Base-by-base conservation (phyloP, 2,797 vertebrate genomes). In the Tapirus indicus region DNA sequence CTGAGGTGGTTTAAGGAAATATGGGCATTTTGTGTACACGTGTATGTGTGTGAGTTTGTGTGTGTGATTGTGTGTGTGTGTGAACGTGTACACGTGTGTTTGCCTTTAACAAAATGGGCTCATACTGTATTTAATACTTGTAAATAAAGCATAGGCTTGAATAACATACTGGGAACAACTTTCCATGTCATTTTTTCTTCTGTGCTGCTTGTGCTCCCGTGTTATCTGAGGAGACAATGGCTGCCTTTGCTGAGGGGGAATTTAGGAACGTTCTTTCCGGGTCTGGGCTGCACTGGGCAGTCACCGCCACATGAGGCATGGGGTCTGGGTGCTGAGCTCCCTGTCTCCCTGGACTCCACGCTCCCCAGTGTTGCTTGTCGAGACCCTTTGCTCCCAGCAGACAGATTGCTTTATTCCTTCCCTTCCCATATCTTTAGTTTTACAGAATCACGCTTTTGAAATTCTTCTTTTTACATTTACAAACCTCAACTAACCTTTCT, bases 381-480 rank as follows among this genome's bases (percentile, higher is more conserved):
- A 41, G 56, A 25, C 64, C 2, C 2, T 47, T 38, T 69, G 17
- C 64, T 72, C 9, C 79, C 44, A 69, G 52, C 29, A 69, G 41
- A 21, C 32, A 72, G 44, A 44, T 64, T 38, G 38, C n/a, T 75
- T 74, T 86, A 35, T 78, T 64, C 16, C 52, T 90, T 66, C 87
- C 32, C 16, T 58, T 38, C 25, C 27, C 35, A 11, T 16, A 8
- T 32, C 44, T 89, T 94, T 86, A 10, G 56, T 66, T 85, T 47
- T 54, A 23, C 23, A 18, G 25, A 58, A 4, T 79, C 41, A 20
- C 35, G 35, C 29, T 62, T 91, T 62, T 35, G 89, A 58, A 89
- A 68, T 66, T 89, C 29, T 79, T 62, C 54, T 72, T 88, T 52
- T 25, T 80, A 60, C 74, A 79, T 90, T 87, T 44, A 54, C 47